Conservation (phyloP, 2,888 invertebrate species). For the Merodon equestris region DNA sequence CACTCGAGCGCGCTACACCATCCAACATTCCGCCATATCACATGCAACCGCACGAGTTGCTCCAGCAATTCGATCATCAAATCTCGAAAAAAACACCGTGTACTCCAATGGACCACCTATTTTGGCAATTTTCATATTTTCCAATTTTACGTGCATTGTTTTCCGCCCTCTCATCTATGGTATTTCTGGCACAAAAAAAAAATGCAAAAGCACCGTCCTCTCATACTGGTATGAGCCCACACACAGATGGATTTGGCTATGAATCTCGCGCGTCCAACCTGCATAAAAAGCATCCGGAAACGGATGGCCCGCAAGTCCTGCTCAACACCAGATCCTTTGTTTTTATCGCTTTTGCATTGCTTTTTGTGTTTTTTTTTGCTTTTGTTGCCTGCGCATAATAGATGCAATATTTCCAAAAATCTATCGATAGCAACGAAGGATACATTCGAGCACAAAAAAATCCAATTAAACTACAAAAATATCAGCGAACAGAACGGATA, state of each 20-base stretch:
- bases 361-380: constrained; percentile 1
- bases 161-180: neutral
- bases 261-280: neutral
- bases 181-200: too few species aligned
- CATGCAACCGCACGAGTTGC: constrained; percentile 14
- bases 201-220: too few species aligned
- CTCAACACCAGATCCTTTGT: neutral
- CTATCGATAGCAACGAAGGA: constrained; percentile 21
- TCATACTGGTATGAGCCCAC: too few species aligned
- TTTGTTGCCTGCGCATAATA: neutral
- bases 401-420: constrained; percentile 27
- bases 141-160: constrained; percentile 30
- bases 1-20: neutral
- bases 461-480: constrained; percentile 51
- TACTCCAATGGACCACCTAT: constrained; percentile 9
- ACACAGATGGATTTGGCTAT: too few species aligned
- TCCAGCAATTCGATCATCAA: constrained; percentile 35
- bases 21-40: neutral
- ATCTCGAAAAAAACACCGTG: constrained; percentile 7
- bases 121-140: constrained; percentile 42
- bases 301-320: constrained; percentile 17
- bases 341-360: constrained; percentile 2
- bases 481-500: neutral
- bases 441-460: constrained; percentile 27
- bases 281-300: constrained; percentile 5